phyloP scores from a whole-genome alignment of 2,797 vertebrate species.

The Coluber constrictor region DNA sequence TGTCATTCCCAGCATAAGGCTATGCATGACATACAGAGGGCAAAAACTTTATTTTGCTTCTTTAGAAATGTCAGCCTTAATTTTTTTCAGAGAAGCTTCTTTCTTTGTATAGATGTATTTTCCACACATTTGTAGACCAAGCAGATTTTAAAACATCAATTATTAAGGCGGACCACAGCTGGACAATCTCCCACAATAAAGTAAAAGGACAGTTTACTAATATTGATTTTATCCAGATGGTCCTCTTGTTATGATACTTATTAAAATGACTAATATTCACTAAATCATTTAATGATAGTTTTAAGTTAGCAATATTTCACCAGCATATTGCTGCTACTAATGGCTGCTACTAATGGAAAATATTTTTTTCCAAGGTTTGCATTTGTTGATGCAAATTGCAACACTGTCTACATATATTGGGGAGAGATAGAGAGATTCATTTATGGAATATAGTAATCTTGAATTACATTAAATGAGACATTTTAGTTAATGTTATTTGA shows the following conservation, averaged over 20 bases:
- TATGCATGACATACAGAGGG: constrained; percentile 1
- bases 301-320: background rate
- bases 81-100: background rate
- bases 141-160: constrained; percentile 15
- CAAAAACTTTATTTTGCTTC: background rate
- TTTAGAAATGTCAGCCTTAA: background rate
- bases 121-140: background rate
- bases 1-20: background rate
- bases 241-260: background rate
- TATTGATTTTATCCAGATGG: constrained; percentile 19
- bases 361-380: background rate
- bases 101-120: background rate
- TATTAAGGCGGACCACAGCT: constrained; percentile 25
- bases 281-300: constrained; percentile 24
- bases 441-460: background rate
- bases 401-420: background rate
- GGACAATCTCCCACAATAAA: background rate
- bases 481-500: background rate
- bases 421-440: background rate
- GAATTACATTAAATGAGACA: background rate
- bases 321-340: background rate
- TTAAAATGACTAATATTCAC: constrained; percentile 18
- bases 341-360: no score
- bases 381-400: background rate
- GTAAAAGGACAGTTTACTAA: constrained; percentile 3